Evolutionary conservation across 2,797 vertebrate genomes (phyloP).

Genomic region (Melanotaenia parkinsoni): DNA sequence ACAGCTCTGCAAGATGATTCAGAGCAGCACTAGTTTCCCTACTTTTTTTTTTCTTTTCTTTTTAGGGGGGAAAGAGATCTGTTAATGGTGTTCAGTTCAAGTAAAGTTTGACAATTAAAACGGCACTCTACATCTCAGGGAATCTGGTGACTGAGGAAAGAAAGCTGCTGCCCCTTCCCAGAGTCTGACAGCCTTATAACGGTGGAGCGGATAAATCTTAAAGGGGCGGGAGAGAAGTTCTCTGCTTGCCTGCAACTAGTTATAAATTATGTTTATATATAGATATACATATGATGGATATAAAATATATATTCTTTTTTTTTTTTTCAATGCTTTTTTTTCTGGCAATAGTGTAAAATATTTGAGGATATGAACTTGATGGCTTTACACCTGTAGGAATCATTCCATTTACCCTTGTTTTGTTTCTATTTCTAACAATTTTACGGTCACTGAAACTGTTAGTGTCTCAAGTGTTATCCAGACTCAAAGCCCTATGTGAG

Average conservation of each 20-base stretch:
- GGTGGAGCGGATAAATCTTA: constrained; percentile 72
- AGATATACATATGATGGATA: constrained; percentile 83
- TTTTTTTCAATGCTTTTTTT: constrained; percentile 69
- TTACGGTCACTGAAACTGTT: constrained; percentile 29
- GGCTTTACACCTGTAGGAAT: constrained; percentile 71
- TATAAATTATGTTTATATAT: constrained; percentile 84
- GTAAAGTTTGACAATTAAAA: constrained; percentile 80
- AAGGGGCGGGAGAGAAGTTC: constrained; percentile 64
- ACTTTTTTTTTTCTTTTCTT: constrained; percentile 9
- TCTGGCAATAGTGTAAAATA: constrained; percentile 80
- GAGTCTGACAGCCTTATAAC: constrained; percentile 80
- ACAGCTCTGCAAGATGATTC: constrained; percentile 46
- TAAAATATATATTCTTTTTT: constrained; percentile 81
- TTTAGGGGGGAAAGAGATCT: constrained; percentile 13
- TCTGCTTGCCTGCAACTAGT: constrained; percentile 82
- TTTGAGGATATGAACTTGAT: constrained; percentile 70
- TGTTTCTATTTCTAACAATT: constrained; percentile 45
- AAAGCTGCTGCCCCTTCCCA: constrained; percentile 82
- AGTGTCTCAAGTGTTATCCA: constrained; percentile 46
- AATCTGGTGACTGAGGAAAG: constrained; percentile 91
- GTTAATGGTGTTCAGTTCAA: constrained; percentile 68
- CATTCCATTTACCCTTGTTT: constrained; percentile 72
- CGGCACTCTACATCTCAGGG: constrained; percentile 98
- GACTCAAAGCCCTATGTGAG: constrained; percentile 48
- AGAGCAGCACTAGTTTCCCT: constrained; percentile 47